Evolutionary conservation across 2,113 vertebrate species (phyloP), one percentile per base, ranked within the genome.

Genomic region (Pygoscelis antarcticus): DNA sequence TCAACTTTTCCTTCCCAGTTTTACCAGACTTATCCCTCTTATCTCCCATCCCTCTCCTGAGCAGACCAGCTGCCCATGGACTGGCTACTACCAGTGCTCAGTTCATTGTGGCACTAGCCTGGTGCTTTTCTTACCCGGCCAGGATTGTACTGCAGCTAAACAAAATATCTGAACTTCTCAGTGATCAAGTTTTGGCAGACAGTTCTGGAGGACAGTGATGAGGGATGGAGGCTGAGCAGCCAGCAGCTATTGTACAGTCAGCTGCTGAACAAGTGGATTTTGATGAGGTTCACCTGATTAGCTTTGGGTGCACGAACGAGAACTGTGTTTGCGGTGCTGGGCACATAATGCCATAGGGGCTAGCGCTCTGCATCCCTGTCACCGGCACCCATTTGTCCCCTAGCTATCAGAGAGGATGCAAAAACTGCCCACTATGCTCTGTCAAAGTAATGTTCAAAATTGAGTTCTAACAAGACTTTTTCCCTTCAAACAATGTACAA

Each of bases 401-500:
- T 26, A 20, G 58, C 49, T 44, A 44, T 16, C 9, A 3, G 30
- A 83, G 38, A 95, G 42, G 36, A 60, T n/a, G 47, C 3, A 5
- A 55, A 52, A 87, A 61, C 88, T 65, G 58, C 70, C 77, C 54
- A 25, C 71, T 47, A 25, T 23, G 69, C 25, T 80, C 85, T 74
- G 57, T 18, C 42, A 40, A 80, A 80, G 51, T 68, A 77, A 77
- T 6, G 18, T 15, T 83, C 79, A 88, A 83, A 91, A 51, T 13
- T n/a, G 65, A 88, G 68, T 51, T 93, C 75, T 70, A 94, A 83
- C 42, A 55, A 86, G 49, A 75, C 42, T 55, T 90, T 72, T 92
- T 90, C 60, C 84, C 57, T 75, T 97, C 91, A 64, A 88, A 81
- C 81, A 86, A 82, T 51, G 68, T 49, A 91, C 52, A 88, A 83